These are phyloP conservation scores for Drosophila eohydei DNA, from an alignment of 2,888 invertebrate species.

Conservation along the genomic window DNA sequence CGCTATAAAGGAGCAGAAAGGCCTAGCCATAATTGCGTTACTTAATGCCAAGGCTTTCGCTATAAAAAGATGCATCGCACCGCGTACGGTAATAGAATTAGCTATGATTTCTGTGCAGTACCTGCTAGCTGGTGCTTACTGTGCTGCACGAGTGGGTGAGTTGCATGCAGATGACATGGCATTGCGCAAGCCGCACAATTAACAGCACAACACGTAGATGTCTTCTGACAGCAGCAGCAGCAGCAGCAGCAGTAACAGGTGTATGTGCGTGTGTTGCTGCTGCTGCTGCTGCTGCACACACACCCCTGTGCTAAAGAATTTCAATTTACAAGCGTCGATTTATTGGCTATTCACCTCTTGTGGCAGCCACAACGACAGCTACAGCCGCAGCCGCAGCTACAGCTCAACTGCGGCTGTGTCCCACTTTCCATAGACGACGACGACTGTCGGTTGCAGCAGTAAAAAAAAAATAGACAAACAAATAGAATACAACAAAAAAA, in stretches of 20 bases:
- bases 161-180: conserved; percentile 60
- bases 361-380: conserved; percentile 43
- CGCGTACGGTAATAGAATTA: not conserved
- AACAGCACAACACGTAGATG: conserved; percentile 29
- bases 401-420: conserved; percentile 60
- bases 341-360: conserved; percentile 84
- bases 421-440: conserved; percentile 69
- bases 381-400: conserved; percentile 32
- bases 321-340: conserved; percentile 82
- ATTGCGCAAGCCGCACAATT: conserved; percentile 72
- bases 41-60: conserved; percentile 2
- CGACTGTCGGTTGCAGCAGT: conserved; percentile 45
- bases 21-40: conserved; percentile 8
- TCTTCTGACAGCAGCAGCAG: conserved; percentile 32
- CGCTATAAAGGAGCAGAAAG: not conserved
- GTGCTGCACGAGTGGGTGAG: conserved; percentile 13
- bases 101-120: not conserved
- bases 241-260: conserved; percentile 14
- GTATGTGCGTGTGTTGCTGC: conserved; percentile 20
- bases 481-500: conserved; percentile 45
- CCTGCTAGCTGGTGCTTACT: conserved; percentile 11
- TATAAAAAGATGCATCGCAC: not conserved
- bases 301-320: conserved; percentile 68
- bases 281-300: conserved; percentile 32
- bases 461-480: conserved; percentile 34